A percentile compares a stretch with the other conserved stretches of the same genome.
These are phyloP conservation scores for Therioaphis trifolii DNA, from an alignment of 2,888 invertebrate genomes.

Conservation along the genomic window DNA sequence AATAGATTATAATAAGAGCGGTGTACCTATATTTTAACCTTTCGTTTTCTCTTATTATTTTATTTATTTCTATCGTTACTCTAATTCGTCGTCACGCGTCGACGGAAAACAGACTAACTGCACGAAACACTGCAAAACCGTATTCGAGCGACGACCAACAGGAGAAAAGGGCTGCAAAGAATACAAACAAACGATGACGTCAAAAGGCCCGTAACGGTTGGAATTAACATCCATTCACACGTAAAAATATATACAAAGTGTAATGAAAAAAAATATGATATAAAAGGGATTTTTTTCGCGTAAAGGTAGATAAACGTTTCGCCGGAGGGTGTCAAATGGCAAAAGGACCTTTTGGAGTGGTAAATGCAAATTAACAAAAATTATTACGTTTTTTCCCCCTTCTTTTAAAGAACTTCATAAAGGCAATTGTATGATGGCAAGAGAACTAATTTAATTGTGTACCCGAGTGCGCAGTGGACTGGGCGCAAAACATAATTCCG, in stretches of 20 bases:
- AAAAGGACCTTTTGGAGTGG: slow-evolving; percentile 34
- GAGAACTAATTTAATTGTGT: background rate
- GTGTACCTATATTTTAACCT: background rate
- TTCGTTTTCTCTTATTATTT: background rate
- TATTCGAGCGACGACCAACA: background rate
- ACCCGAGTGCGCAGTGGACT: background rate
- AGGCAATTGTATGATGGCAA: background rate
- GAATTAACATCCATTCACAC: slow-evolving; percentile 48
- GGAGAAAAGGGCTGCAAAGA: background rate
- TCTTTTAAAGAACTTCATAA: background rate
- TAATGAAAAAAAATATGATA: background rate
- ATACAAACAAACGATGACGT: slow-evolving; percentile 26
- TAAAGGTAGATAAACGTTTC: slow-evolving; percentile 40
- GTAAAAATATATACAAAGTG: slow-evolving; percentile 1
- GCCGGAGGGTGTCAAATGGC: slow-evolving; percentile 42
- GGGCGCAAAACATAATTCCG: background rate
- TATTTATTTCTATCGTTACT: no score
- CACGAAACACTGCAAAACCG: background rate
- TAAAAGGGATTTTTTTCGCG: slow-evolving; percentile 35
- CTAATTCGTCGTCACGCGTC: no score
- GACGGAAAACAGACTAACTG: background rate
- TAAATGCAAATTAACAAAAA: slow-evolving; percentile 49
- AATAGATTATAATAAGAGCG: background rate
- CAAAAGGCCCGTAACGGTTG: slow-evolving; percentile 30
- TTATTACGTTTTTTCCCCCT: background rate